phyloP scores from a whole-genome alignment of 2,113 vertebrate species.

The Anguilla rostrata region DNA sequence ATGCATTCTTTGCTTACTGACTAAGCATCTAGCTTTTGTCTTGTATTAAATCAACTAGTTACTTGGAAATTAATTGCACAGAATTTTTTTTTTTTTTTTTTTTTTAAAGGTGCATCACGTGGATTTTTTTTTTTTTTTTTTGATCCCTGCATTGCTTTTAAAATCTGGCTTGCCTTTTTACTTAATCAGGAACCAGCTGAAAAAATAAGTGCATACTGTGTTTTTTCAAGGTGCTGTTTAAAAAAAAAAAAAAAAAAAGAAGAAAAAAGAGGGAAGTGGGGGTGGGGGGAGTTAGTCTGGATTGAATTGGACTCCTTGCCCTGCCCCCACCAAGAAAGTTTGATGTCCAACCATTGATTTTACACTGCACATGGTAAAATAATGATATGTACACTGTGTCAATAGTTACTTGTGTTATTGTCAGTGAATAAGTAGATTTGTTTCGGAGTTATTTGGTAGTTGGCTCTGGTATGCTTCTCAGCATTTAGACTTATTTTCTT shows the following conservation, averaged over 20 bases:
- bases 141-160: not conserved
- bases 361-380: not conserved
- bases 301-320: not conserved
- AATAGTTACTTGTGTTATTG: constrained; percentile 14
- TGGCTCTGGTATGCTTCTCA: constrained; percentile 45
- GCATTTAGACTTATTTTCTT: constrained; percentile 40
- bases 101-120: too few relatives aligned
- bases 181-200: not conserved
- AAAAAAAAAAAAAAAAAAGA: not conserved
- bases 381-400: not conserved
- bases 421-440: constrained; percentile 54
- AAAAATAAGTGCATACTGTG: not conserved
- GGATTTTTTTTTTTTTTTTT: too few relatives aligned
- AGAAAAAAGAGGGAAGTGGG: too few relatives aligned
- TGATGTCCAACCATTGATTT: not conserved
- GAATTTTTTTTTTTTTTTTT: too few relatives aligned
- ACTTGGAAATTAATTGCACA: not conserved
- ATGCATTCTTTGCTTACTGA: not conserved
- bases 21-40: not conserved
- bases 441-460: constrained; percentile 48
- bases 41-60: not conserved
- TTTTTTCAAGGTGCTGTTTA: not conserved
- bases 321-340: not conserved
- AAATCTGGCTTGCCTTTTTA: not conserved
- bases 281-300: not conserved